These are phyloP conservation scores for Sarcophaga peregrina DNA, from an alignment of 1,140 invertebrate genomes.

Conservation along the genomic window DNA sequence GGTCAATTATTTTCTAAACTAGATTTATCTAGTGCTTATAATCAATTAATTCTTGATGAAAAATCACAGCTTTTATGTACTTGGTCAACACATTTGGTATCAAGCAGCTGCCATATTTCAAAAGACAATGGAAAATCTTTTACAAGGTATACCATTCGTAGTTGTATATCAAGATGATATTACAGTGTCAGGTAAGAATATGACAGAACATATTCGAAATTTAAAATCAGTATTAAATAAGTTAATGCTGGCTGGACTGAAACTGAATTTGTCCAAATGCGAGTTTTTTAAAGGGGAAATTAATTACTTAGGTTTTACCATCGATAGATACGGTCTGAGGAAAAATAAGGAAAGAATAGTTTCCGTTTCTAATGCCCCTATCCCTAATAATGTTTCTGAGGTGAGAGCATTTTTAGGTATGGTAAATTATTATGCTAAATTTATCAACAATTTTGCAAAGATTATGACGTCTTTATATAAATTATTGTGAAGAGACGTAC, in stretches of 20 bases:
- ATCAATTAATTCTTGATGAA: constrained; percentile 53
- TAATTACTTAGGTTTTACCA: no score
- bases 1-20: constrained; percentile 56
- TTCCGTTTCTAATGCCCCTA: no score
- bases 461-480: constrained; percentile 52
- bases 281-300: no score
- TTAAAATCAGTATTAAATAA: constrained; percentile 40
- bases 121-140: constrained; percentile 60
- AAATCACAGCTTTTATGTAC: constrained; percentile 54
- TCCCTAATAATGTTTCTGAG: no score
- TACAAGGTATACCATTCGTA: constrained; percentile 51
- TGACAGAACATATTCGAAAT: constrained; percentile 51
- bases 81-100: constrained; percentile 51
- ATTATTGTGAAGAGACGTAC: constrained; percentile 52
- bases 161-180: constrained; percentile 63
- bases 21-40: constrained; percentile 64
- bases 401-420: constrained; percentile 60
- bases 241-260: no score
- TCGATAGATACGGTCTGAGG: no score
- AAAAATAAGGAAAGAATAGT: no score
- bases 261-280: no score
- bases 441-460: constrained; percentile 56
- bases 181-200: constrained; percentile 51
- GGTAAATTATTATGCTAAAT: constrained; percentile 60
- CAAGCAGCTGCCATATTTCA: constrained; percentile 65